Evolutionary conservation across 2,888 invertebrate species (phyloP), one percentile per base, ranked within the genome.

Genomic region (Beris morrisii): DNA sequence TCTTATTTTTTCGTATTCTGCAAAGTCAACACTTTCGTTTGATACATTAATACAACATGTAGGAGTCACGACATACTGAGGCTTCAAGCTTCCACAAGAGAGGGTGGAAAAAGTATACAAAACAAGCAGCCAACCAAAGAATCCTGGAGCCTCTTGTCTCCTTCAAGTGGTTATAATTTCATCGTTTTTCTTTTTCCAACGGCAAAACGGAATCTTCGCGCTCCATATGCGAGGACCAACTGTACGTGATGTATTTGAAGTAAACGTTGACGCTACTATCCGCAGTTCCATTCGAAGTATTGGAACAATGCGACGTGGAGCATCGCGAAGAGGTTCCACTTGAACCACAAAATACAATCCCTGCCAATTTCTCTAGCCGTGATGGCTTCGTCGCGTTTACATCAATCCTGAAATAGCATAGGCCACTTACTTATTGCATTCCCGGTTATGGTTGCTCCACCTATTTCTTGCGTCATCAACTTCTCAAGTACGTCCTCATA

Each of bases 21-120:
- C 67, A 67, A 64, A 67, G 67, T 64, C 67, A 67, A 67, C 67
- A 64, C 67, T 67, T 67, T 64, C 55, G 46, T 48, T 55, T 12
- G 38, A 38, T 5, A 38, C 38, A 38, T 38, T 38, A 38, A 38
- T 38, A 38, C 5, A 38, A 38, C 38, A 9, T 38, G 9, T 38
- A 38, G 38, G 4, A 38, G 38, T 9, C 5, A 9, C 38, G 38
- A 9, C 9, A 38, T 38, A 9, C 7, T 5, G 38, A 3, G 38
- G 38, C 38, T 38, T 38, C 38, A 38, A 38, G 5, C 38, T 5
- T 38, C 9, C 7, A 3, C 38, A 38, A 38, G 38, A 38, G 38
- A 38, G 38, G 9, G 38, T 5, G 9, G 9, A 38, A 38, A 38
- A 38, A 59, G 31, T 48, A 59, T 59, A 59, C 44, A 44, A 57